A percentile compares a stretch with the other conserved stretches of the same genome.
phyloP scores from a whole-genome alignment of 2,797 vertebrate species.

The Orestias chungarensis region DNA sequence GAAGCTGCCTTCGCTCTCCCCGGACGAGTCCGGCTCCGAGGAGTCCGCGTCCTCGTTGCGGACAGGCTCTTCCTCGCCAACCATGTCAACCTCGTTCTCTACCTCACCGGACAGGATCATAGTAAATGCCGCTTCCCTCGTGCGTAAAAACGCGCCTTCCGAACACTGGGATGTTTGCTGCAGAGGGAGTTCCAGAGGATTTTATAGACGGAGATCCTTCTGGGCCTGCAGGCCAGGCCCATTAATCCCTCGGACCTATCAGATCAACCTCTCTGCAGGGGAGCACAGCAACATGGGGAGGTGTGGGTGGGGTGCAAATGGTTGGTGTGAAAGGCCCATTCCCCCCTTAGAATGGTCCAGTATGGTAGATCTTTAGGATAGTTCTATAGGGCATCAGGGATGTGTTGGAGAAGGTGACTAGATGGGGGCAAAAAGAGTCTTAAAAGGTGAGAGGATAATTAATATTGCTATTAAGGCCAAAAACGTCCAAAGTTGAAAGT shows the following conservation, averaged over 20 bases:
- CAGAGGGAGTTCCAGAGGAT: constrained; percentile 36
- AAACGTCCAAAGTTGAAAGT: not conserved
- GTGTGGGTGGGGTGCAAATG: constrained; percentile 29
- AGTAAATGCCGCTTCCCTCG: constrained; percentile 13
- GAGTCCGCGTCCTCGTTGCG: too few species aligned
- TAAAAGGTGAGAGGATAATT: not conserved
- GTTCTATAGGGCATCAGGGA: not conserved
- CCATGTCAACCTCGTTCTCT: constrained; percentile 77
- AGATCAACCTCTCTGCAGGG: constrained; percentile 70
- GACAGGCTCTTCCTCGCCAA: constrained; percentile 68
- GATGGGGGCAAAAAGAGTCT: not conserved
- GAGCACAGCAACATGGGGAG: constrained; percentile 49
- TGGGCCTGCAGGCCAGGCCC: constrained; percentile 66
- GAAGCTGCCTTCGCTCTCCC: constrained; percentile 74
- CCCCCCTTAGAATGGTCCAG: not conserved
- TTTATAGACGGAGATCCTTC: constrained; percentile 74
- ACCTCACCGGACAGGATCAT: constrained; percentile 81
- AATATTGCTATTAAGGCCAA: not conserved
- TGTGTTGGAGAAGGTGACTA: not conserved
- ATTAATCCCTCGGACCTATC: constrained; percentile 79
- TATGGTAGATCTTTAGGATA: not conserved
- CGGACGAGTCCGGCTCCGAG: constrained; percentile 73
- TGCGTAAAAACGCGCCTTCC: constrained; percentile 63
- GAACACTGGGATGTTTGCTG: constrained; percentile 33
- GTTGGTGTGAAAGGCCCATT: constrained; percentile 32